These are phyloP conservation scores for Xestia c-nigrum DNA, from an alignment of 2,888 invertebrate genomes.

Conservation along the genomic window DNA sequence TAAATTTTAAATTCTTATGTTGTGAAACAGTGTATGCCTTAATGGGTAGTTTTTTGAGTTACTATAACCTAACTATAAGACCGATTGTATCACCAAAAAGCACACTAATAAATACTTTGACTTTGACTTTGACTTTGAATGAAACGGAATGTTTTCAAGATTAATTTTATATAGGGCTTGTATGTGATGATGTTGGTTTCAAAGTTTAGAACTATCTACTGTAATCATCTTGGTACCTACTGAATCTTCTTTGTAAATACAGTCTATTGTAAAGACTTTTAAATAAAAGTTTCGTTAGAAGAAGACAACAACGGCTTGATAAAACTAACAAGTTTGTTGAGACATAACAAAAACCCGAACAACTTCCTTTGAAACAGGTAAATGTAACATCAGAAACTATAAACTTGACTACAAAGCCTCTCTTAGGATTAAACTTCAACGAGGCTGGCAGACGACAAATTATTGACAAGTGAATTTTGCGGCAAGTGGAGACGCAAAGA, in stretches of 20 bases:
- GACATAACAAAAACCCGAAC: not conserved
- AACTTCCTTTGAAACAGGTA: constrained; percentile 26
- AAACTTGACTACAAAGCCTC: constrained; percentile 51
- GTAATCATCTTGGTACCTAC: not conserved
- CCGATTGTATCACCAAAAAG: no score
- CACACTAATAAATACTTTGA: no score
- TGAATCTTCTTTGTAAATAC: not conserved
- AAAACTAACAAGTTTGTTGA: constrained; percentile 28
- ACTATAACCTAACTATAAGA: no score
- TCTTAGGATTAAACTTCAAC: constrained; percentile 42
- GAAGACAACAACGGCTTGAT: not conserved
- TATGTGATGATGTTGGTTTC: constrained; percentile 7
- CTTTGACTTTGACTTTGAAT: no score
- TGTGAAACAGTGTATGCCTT: no score
- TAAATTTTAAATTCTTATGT: no score
- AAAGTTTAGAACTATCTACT: not conserved
- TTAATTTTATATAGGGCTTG: constrained; percentile 6
- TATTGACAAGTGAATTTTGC: constrained; percentile 70
- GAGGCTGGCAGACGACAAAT: constrained; percentile 61
- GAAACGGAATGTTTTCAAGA: constrained; percentile 32
- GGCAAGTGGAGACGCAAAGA: constrained; percentile 41
- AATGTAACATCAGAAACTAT: constrained; percentile 33
- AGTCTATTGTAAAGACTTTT: not conserved
- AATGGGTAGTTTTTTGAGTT: no score
- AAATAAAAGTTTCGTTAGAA: not conserved